These are phyloP conservation scores for Monodelphis domestica DNA, from an alignment of 2,797 vertebrate species.

Conservation along the genomic window DNA sequence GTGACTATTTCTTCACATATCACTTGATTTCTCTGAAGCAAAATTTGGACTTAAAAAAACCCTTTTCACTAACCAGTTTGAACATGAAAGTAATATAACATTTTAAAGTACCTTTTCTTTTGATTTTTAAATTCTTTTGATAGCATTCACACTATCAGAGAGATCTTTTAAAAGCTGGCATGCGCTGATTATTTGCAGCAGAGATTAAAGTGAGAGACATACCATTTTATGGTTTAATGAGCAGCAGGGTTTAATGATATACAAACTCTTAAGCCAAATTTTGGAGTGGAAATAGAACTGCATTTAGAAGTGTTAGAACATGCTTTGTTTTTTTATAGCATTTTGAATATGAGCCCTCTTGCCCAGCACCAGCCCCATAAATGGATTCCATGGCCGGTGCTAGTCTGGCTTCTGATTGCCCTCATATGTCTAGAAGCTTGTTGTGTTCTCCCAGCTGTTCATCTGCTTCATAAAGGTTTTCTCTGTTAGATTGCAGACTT, in stretches of 20 bases:
- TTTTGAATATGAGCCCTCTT: neutral
- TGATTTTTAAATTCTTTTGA: constrained; percentile 4
- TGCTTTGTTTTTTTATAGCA: neutral
- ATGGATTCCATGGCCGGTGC: neutral
- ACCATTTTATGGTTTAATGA: neutral
- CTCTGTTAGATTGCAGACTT: neutral
- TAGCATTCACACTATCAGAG: neutral
- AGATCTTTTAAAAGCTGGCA: neutral
- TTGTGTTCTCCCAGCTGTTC: neutral
- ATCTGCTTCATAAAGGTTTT: neutral
- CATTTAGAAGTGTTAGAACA: neutral
- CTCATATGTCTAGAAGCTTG: neutral
- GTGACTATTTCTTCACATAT: neutral
- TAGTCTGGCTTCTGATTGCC: neutral
- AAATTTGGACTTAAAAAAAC: neutral
- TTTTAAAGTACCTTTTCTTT: constrained; percentile 16
- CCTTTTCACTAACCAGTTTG: neutral
- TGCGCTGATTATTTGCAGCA: neutral
- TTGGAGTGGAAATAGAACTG: neutral
- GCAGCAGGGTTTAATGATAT: neutral
- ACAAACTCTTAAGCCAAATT: neutral
- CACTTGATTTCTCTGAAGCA: neutral
- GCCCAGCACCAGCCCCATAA: neutral
- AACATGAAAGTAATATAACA: neutral
- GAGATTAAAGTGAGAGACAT: neutral